Base-by-base conservation (phyloP, 2,888 invertebrate species). In the Hedya salicella region DNA sequence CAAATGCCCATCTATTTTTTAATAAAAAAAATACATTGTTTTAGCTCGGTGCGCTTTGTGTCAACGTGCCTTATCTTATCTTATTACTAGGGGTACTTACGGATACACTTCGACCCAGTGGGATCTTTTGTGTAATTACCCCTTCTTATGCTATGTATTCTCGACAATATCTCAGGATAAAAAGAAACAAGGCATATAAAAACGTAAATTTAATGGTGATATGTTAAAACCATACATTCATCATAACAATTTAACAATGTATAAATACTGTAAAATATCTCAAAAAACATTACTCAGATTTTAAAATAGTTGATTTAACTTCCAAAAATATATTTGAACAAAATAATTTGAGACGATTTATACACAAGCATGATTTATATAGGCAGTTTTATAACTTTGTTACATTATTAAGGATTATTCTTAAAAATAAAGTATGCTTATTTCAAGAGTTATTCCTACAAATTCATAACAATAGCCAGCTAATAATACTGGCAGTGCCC, bases 251-350 rank as follows among this genome's bases (percentile, higher is more conserved):
- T 56, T 30, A 11, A 46, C 25, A 56, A 50, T 40, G 40, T 61
- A 52, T 19, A 63, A 63, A 63, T 49, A 63, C 17, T 49, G 40
- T 16, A 39, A 63, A 54, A 63, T 54, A 40, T 60, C 49, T 32
- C 25, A 21, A 62, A 56, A 48, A 48, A 16, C 44, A n/a, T 61
- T 42, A 32, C 36, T 36, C 36, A 13, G 25, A 25, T 30, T 30
- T 30, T 4, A 25, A 57, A 46, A 57, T 19, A 56, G 9, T 9
- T 53, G 16, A 14, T 17, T 44, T n/a, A 32, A 2, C 30, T 36
- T 19, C 39, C 50, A 21, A 46, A 53, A 42, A 54, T 44, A 62
- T 9, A 46, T 25, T 8, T 14, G 1, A n/a, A 48, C 9, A 19
- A 14, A 4, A 40, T 5, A n/a, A 30, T 40, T 61, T 44, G 8